phyloP scores from a whole-genome alignment of 2,888 invertebrate genomes.

The Agelastica alni region DNA sequence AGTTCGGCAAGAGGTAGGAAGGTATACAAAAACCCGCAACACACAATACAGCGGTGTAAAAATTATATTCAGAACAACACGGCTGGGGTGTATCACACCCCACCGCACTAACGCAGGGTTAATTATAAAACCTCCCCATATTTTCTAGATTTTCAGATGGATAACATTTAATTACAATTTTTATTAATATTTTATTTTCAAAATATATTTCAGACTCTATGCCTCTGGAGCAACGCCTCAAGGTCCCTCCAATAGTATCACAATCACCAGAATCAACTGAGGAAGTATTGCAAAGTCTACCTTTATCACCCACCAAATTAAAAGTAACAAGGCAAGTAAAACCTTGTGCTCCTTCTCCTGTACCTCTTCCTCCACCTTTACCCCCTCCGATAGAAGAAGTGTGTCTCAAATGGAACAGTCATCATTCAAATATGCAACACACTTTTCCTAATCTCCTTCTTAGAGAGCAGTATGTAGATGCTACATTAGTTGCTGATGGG shows the following conservation, averaged over 20 bases:
- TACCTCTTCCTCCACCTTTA: slow-evolving; percentile 26
- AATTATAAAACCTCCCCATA: neutral
- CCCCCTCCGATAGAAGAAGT: slow-evolving; percentile 49
- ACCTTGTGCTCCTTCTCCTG: slow-evolving; percentile 20
- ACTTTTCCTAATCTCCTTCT: slow-evolving; percentile 59
- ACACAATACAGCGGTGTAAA: too few relatives aligned
- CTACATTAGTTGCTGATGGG: slow-evolving; percentile 62
- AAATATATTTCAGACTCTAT: slow-evolving; percentile 44
- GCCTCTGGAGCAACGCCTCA: slow-evolving; percentile 46
- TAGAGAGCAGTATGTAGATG: slow-evolving; percentile 61
- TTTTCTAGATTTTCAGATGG: neutral
- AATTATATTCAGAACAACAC: too few relatives aligned
- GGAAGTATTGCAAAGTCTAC: slow-evolving; percentile 45
- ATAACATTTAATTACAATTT: too few relatives aligned
- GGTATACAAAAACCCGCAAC: too few relatives aligned
- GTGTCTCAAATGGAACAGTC: slow-evolving; percentile 62
- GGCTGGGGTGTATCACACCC: too few relatives aligned
- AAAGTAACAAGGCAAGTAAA: slow-evolving; percentile 49
- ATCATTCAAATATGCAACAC: slow-evolving; percentile 61
- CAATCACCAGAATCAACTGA: slow-evolving; percentile 17
- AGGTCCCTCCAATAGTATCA: slow-evolving; percentile 14
- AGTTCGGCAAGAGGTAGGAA: too few relatives aligned
- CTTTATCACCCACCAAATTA: slow-evolving; percentile 51
- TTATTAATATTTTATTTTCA: neutral
- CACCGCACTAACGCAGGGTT: too few relatives aligned